These are phyloP conservation scores for Cylindroiulus punctatus DNA, from an alignment of 2,888 invertebrate genomes.

Conservation along the genomic window DNA sequence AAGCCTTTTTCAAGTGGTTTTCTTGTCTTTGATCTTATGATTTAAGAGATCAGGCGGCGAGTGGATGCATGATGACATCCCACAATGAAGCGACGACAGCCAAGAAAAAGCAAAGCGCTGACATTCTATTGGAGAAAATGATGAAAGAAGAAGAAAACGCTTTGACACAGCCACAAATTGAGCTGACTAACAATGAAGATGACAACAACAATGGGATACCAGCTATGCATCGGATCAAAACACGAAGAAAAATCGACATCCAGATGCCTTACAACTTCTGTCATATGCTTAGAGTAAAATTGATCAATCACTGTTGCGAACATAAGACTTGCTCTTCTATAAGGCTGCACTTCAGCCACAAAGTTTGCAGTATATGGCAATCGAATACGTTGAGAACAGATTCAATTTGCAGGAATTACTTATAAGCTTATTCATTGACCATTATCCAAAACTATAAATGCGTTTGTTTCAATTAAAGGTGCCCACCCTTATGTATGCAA, in stretches of 20 bases:
- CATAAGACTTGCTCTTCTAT: neutral
- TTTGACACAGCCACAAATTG: conserved; percentile 37
- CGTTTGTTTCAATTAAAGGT: no score
- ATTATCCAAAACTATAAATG: no score
- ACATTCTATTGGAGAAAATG: conserved; percentile 37
- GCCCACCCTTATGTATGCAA: no score
- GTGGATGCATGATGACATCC: conserved; percentile 44
- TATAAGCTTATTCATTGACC: no score
- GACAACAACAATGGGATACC: conserved; percentile 52
- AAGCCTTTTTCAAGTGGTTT: conserved; percentile 46
- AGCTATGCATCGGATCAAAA: conserved; percentile 12
- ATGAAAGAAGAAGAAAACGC: conserved; percentile 43
- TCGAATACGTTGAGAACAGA: no score
- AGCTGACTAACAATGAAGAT: conserved; percentile 54
- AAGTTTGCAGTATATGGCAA: no score
- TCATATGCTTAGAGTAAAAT: neutral
- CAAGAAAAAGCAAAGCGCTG: neutral
- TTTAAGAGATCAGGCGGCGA: conserved; percentile 43
- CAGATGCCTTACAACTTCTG: conserved; percentile 12
- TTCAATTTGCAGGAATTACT: no score
- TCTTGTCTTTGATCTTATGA: conserved; percentile 48
- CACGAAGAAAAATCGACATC: conserved; percentile 34
- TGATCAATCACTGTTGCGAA: neutral
- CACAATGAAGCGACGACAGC: conserved; percentile 46
- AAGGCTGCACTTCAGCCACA: neutral